phyloP scores from a whole-genome alignment of 2,113 vertebrate species.

The Colaptes auratus region DNA sequence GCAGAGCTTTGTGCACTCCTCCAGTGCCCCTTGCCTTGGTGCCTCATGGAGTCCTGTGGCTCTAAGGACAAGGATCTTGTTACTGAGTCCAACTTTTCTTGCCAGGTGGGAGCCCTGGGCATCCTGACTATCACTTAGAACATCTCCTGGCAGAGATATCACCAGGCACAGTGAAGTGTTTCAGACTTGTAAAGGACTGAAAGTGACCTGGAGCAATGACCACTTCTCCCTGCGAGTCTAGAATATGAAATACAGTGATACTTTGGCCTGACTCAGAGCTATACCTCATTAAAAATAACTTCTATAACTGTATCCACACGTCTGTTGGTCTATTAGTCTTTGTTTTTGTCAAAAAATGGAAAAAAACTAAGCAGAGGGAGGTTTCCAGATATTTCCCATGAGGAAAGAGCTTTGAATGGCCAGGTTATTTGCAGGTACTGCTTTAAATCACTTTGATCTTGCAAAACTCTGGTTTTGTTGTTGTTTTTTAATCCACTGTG shows the following conservation, averaged over 20 bases:
- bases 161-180: not conserved
- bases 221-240: rapidly evolving
- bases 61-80: not conserved
- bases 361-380: not conserved
- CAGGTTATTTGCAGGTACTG: not conserved
- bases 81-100: not conserved
- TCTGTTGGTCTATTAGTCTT: not conserved
- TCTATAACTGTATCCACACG: not conserved
- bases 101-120: not conserved
- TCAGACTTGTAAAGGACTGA: not conserved
- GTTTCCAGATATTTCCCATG: not conserved
- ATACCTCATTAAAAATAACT: not conserved
- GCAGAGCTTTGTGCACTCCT: not conserved
- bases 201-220: not conserved
- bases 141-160: not conserved
- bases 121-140: not conserved
- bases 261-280: not conserved
- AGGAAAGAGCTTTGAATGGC: not conserved
- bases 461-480: not conserved
- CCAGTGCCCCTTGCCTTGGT: rapidly evolving
- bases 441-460: not conserved
- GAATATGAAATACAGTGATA: not conserved
- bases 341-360: slow-evolving; percentile 36
- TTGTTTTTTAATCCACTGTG: not conserved
- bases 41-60: rapidly evolving